Evolutionary conservation across 2,797 vertebrate genomes (phyloP).

Genomic region (Scleropages formosus): DNA sequence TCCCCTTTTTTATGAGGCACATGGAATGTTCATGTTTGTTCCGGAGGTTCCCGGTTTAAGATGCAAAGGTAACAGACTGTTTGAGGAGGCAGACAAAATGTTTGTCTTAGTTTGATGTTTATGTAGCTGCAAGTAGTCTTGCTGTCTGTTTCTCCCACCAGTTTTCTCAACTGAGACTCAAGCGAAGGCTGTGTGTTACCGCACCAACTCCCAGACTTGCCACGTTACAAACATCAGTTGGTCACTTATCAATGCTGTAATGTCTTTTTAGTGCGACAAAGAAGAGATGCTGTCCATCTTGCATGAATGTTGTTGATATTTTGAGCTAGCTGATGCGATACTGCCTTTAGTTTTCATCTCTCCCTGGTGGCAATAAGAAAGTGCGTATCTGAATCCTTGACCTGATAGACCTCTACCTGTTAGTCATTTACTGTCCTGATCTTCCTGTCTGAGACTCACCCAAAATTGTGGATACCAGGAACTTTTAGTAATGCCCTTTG

Average conservation of each 20-base stretch:
- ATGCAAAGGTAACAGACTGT: not conserved
- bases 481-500: not conserved
- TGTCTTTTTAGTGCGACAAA: not conserved
- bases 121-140: not conserved
- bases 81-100: no score
- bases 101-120: no score
- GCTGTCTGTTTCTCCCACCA: not conserved
- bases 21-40: no score
- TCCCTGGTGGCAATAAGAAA: not conserved
- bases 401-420: not conserved
- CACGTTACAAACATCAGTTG: not conserved
- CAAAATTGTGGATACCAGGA: constrained; percentile 18
- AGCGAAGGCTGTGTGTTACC: not conserved
- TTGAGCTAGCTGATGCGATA: not conserved
- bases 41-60: not conserved
- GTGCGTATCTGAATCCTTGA: constrained; percentile 14
- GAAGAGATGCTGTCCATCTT: not conserved
- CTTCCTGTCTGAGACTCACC: not conserved
- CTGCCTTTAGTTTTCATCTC: not conserved
- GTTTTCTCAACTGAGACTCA: not conserved
- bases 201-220: not conserved
- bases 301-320: not conserved
- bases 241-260: not conserved
- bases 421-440: not conserved
- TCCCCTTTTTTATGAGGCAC: no score